phyloP scores from a whole-genome alignment of 1,140 invertebrate species.

The Pseudomyrmex cubaensis region DNA sequence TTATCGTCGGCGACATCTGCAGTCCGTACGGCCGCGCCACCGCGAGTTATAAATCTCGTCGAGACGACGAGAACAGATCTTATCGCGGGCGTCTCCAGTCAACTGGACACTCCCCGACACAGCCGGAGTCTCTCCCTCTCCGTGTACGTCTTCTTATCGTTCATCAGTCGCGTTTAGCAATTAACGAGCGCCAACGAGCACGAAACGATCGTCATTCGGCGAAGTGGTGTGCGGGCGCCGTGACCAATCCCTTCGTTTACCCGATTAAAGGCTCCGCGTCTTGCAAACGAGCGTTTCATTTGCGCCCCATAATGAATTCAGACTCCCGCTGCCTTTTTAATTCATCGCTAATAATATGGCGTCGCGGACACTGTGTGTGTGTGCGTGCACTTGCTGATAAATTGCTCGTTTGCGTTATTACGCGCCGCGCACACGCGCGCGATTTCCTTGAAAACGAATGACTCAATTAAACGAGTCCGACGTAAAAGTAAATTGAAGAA shows the following conservation, averaged over 20 bases:
- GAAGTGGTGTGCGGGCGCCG: conserved; percentile 13
- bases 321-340: neutral
- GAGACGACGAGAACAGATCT: conserved; percentile 31
- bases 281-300: conserved; percentile 20
- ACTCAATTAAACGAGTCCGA: too few species aligned
- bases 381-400: neutral
- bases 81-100: conserved; percentile 11
- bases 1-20: conserved; percentile 35
- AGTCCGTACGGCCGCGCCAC: neutral
- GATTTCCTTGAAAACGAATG: too few species aligned
- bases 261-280: conserved; percentile 17
- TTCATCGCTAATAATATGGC: conserved; percentile 12
- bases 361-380: too few species aligned
- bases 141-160: conserved; percentile 5
- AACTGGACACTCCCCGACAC: conserved; percentile 27
- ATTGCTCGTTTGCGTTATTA: conserved; percentile 3
- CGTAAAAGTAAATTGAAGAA: too few species aligned
- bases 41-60: conserved; percentile 33
- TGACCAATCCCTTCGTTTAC: neutral
- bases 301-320: conserved; percentile 8
- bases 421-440: neutral
- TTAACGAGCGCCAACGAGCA: conserved; percentile 34
- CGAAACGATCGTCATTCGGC: conserved; percentile 30
- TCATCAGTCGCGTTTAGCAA: conserved; percentile 44
- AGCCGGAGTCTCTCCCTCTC: conserved; percentile 2